Conservation (phyloP, 1,140 invertebrate genomes). For the Caenorhabditis tropicalis region DNA sequence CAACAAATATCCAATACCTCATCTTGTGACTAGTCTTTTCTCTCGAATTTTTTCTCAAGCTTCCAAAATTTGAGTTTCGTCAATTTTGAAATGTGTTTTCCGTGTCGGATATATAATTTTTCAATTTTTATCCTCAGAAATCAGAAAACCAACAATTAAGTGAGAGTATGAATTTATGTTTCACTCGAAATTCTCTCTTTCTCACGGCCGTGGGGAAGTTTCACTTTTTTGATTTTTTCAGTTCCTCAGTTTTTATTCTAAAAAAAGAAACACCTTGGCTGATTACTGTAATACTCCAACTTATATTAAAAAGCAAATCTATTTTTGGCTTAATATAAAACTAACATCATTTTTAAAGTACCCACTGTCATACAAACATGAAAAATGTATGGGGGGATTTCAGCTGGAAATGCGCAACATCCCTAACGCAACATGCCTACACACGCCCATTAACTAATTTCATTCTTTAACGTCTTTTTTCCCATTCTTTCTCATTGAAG, state of each 20-base stretch:
- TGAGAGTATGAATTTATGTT: background rate
- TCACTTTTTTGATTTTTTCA: background rate
- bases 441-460: constrained; percentile 42
- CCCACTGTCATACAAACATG: constrained; percentile 9
- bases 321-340: no score
- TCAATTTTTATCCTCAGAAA: background rate
- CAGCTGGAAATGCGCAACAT: background rate
- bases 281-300: no score
- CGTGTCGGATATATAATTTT: background rate
- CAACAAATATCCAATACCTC: background rate
- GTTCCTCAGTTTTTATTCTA: no score
- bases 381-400: constrained; percentile 23
- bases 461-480: constrained; percentile 27
- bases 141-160: background rate
- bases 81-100: background rate
- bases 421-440: background rate
- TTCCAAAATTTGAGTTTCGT: background rate
- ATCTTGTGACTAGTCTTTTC: background rate
- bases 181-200: background rate
- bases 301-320: no score
- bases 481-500: background rate
- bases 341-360: no score
- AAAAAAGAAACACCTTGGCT: no score
- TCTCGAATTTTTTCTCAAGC: background rate
- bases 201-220: background rate